Base-by-base conservation (phyloP, 2,888 invertebrate genomes). In the Hypselothyrea guttata region DNA sequence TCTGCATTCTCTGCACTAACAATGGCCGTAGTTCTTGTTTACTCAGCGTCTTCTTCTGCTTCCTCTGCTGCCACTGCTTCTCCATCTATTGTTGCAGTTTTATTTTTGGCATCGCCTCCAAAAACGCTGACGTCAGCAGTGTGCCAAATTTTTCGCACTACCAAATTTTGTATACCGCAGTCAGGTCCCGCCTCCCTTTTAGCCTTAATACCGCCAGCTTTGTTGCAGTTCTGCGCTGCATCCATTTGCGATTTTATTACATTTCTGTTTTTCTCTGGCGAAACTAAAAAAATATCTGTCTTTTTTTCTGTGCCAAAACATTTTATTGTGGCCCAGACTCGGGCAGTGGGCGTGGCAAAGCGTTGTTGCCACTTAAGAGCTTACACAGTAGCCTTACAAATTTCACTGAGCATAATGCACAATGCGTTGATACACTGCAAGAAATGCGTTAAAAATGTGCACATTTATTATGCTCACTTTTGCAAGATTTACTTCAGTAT, bases 161-260 rank as follows among this genome's bases (percentile, higher is more conserved):
- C 76, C 77, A 63, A 70, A 72, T 75, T 56, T 55, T 72, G 60
- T 22, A 8, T 41, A 9, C 22, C 33, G 9, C 16, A 11, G 5
- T 11, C 16, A 7, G n/a, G 2, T 13, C 7, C 15, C 9, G 0
- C 0, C 11, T 1, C 38, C 7, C 5, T 1, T 7, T 27, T 11
- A 35, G 9, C 27, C 41, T 49, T 22, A 9, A 3, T 44, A 7
- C 35, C 49, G 41, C 51, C 57, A 55, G 53, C 49, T 79, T 72
- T 71, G 59, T 64, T 74, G 61, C 79, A 77, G 77, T 62, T 59
- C n/a, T 51, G 42, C 40, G 55, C 59, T 75, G 65, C 81, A 78
- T 85, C 76, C 79, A 79, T 78, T 85, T 85, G 58, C 46, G 62
- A 69, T 83, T 85, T 78, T 83, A 85, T 78, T 75, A 85, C 76